These are phyloP conservation scores for Scaptomyza cyrtandrae DNA, from an alignment of 2,888 invertebrate genomes.

Conservation along the genomic window DNA sequence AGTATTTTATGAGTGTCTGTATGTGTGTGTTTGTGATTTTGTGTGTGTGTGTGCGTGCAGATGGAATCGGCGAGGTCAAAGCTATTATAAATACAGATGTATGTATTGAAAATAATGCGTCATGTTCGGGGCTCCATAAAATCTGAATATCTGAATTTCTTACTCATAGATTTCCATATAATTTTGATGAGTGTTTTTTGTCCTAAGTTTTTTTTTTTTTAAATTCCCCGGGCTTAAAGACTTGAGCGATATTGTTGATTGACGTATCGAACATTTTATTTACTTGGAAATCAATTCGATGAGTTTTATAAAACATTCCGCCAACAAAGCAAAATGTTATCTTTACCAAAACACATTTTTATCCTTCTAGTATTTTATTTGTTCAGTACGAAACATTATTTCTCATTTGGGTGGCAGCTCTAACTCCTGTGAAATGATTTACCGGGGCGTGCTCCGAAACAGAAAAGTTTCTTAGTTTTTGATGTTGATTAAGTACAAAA, in stretches of 20 bases:
- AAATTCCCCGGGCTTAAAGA: conserved; percentile 1
- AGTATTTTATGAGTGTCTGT: conserved; percentile 39
- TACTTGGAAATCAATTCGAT: neutral
- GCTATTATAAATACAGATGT: conserved; percentile 44
- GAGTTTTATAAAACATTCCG: neutral
- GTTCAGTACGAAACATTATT: neutral
- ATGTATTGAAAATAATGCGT: conserved; percentile 38
- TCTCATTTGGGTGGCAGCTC: neutral
- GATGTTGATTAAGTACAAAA: conserved; percentile 43
- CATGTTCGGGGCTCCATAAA: conserved; percentile 20
- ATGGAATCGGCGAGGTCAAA: conserved; percentile 47
- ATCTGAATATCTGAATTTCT: conserved; percentile 16
- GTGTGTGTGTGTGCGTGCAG: conserved; percentile 23
- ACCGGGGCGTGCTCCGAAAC: neutral
- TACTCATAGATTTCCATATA: conserved; percentile 39
- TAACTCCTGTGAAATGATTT: neutral
- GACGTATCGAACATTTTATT: neutral
- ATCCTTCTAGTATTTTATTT: neutral
- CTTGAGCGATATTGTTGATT: neutral
- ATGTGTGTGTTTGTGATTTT: conserved; percentile 5
- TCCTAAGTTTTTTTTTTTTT: neutral
- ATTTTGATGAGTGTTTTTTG: conserved; percentile 21
- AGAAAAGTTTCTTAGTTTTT: conserved; percentile 37
- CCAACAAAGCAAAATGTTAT: neutral
- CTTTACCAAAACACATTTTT: neutral